Conservation (phyloP, 1,140 invertebrate genomes). For the Magallana gigas region DNA sequence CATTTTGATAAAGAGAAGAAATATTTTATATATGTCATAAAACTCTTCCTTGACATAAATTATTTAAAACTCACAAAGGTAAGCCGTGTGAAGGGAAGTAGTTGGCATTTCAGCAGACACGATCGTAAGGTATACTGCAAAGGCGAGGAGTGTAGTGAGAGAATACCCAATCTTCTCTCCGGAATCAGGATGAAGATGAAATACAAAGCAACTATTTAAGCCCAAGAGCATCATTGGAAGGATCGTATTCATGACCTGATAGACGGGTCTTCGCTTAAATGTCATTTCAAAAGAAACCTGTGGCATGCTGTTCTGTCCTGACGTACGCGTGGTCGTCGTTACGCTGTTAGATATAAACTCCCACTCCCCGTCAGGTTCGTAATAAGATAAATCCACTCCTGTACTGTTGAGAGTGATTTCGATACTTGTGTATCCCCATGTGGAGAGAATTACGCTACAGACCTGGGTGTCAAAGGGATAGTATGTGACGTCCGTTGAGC, state of each 20-base stretch:
- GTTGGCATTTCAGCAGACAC: constrained; percentile 51
- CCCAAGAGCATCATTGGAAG: constrained; percentile 50
- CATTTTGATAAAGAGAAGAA: too few relatives aligned
- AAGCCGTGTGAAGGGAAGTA: constrained; percentile 44
- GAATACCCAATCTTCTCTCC: constrained; percentile 58
- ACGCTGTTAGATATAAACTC: background rate
- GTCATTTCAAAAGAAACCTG: constrained; percentile 25
- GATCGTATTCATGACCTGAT: constrained; percentile 50
- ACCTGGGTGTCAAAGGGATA: constrained; percentile 87
- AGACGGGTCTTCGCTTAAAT: constrained; percentile 39
- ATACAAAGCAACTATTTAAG: constrained; percentile 46
- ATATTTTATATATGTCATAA: too few relatives aligned
- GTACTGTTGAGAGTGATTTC: constrained; percentile 47
- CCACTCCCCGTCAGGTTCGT: constrained; percentile 49
- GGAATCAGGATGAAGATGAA: constrained; percentile 48
- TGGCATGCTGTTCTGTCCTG: background rate
- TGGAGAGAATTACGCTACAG: constrained; percentile 81
- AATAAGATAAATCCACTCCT: background rate
- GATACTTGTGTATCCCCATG: constrained; percentile 59
- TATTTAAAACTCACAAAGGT: constrained; percentile 40
- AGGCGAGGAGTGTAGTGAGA: constrained; percentile 53
- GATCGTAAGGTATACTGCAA: constrained; percentile 57
- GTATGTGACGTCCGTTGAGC: constrained; percentile 90
- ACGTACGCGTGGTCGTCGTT: background rate
- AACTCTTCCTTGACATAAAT: too few relatives aligned